Evolutionary conservation across 2,113 vertebrate species (phyloP).

Genomic region (Macrotus californicus): DNA sequence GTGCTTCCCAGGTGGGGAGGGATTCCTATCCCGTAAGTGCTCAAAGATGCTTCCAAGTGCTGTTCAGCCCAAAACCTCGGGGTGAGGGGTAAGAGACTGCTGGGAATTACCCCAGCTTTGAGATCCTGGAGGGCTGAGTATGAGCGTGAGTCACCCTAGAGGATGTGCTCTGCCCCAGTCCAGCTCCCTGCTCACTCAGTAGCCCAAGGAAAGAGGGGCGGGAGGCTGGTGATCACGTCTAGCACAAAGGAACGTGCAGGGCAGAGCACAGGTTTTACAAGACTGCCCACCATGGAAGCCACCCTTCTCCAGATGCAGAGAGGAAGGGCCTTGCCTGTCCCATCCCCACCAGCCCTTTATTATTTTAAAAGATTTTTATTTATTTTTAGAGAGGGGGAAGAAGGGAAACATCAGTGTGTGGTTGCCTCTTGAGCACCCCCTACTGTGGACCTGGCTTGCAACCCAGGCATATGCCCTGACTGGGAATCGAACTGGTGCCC

Average conservation of each 20-base stretch:
- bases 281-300: no score
- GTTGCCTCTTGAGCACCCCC: no score
- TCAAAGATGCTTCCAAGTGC: background rate
- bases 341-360: background rate
- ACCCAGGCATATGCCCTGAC: no score
- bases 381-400: no score
- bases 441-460: no score
- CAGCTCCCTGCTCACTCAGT: background rate
- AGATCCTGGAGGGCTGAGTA: background rate
- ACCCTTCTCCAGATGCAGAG: background rate
- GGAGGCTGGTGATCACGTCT: background rate
- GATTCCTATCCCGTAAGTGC: background rate
- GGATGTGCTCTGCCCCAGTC: background rate
- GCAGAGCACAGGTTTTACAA: background rate
- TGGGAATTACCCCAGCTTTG: background rate
- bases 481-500: no score
- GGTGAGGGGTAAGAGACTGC: background rate
- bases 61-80: background rate
- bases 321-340: background rate
- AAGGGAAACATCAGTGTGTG: no score
- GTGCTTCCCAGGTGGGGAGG: background rate
- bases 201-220: background rate
- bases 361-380: no score
- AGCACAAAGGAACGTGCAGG: accelerated
- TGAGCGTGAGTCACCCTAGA: background rate